Evolutionary conservation across 2,113 vertebrate species (phyloP).

Genomic region (Condylura cristata): DNA sequence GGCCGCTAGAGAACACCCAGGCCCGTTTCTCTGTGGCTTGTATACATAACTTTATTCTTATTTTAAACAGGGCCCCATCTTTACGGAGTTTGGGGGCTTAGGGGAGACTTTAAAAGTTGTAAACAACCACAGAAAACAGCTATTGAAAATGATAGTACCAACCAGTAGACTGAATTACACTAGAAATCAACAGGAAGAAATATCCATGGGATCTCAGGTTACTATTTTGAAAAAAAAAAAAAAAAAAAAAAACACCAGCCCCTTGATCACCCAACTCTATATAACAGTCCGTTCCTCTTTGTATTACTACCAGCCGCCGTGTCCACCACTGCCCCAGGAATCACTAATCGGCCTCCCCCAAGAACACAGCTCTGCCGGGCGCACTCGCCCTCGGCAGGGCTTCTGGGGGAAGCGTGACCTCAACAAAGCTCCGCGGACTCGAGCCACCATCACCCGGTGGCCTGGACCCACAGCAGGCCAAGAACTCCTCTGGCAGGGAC

Average conservation of each 20-base stretch:
- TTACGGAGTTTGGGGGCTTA: background rate
- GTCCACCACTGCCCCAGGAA: background rate
- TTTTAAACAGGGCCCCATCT: conserved; percentile 70
- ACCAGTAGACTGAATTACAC: background rate
- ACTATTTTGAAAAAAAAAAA: background rate
- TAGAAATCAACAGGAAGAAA: conserved; percentile 16
- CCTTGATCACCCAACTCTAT: background rate
- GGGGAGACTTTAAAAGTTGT: conserved; percentile 59
- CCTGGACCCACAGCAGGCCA: background rate
- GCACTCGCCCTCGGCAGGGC: rapidly evolving
- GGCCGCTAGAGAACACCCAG: conserved; percentile 37
- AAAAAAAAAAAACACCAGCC: background rate
- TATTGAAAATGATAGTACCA: conserved; percentile 31
- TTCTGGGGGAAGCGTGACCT: background rate
- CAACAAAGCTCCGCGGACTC: rapidly evolving
- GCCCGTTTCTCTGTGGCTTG: conserved; percentile 61
- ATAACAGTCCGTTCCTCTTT: background rate
- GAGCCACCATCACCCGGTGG: rapidly evolving
- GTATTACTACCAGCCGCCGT: background rate
- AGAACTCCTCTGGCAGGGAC: background rate
- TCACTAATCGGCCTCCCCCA: background rate
- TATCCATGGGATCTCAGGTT: conserved; percentile 50
- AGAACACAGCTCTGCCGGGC: background rate
- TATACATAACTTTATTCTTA: conserved; percentile 58
- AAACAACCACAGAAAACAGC: conserved; percentile 67